Evolutionary conservation across 2,797 vertebrate genomes (phyloP).

Genomic region (Anolis apletophallus): DNA sequence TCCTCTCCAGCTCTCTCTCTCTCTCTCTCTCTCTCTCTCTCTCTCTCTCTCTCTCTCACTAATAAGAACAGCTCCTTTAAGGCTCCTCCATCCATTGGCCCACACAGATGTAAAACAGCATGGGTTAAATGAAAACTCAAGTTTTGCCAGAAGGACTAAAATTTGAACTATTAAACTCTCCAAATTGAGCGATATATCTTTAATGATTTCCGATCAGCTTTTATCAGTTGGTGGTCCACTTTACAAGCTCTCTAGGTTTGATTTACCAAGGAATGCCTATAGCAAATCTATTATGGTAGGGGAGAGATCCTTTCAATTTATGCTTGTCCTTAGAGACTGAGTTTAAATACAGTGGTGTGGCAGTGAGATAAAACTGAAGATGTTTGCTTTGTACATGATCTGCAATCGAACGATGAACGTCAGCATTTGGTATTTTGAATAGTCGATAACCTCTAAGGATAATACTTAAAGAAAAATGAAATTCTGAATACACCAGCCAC

Average conservation of each 20-base stretch:
- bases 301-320: conserved; percentile 1
- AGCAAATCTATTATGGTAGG: conserved; percentile 2
- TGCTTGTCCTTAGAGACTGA: not conserved
- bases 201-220: conserved; percentile 12
- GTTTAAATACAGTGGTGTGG: conserved; percentile 8
- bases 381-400: conserved; percentile 16
- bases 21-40: too few species aligned
- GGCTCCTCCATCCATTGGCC: too few species aligned
- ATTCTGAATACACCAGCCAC: not conserved
- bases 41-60: too few species aligned
- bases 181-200: not conserved
- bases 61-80: too few species aligned
- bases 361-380: not conserved
- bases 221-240: not conserved
- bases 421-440: not conserved
- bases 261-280: conserved; percentile 4
- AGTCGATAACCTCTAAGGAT: not conserved
- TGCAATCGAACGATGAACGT: not conserved
- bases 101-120: not conserved
- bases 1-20: too few species aligned
- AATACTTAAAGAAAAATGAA: not conserved
- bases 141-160: conserved; percentile 7
- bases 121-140: not conserved
- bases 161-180: not conserved
- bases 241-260: not conserved